Percentiles rank a stretch among this genome's conserved stretches.
Conservation (phyloP, 2,797 vertebrate genomes). For the Columba guinea region DNA sequence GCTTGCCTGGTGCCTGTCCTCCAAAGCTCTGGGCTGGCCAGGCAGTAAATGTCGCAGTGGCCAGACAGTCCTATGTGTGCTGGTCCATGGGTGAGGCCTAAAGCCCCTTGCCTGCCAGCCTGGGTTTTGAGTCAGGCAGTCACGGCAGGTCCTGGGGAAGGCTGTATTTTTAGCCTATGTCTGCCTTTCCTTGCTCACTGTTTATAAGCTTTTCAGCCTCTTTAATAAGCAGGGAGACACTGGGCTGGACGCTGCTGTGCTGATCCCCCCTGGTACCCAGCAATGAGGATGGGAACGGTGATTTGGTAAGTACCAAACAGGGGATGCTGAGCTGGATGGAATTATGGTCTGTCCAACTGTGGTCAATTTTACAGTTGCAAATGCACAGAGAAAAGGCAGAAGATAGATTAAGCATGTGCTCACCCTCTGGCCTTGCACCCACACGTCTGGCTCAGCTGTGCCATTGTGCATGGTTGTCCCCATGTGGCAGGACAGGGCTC, state of each 20-base stretch:
- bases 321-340: not conserved
- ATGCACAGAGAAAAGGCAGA: not conserved
- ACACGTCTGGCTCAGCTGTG: not conserved
- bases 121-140: not conserved
- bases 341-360: accelerated
- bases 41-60: not conserved
- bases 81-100: not conserved
- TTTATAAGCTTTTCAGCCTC: not conserved
- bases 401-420: not conserved
- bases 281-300: accelerated
- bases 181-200: not conserved
- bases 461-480: accelerated
- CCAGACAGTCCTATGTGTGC: accelerated
- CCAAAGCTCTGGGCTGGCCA: not conserved
- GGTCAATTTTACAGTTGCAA: not conserved
- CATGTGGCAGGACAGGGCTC: not conserved
- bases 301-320: not conserved
- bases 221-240: not conserved
- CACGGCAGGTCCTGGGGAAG: accelerated
- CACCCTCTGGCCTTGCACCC: not conserved
- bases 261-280: not conserved
- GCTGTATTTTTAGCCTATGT: not conserved
- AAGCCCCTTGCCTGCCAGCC: not conserved
- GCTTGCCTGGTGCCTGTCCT: accelerated
- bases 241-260: not conserved